Percentiles rank a stretch among this genome's conserved stretches.
These are phyloP conservation scores for Epinephelus moara DNA, from an alignment of 2,113 vertebrate species.

Conservation along the genomic window DNA sequence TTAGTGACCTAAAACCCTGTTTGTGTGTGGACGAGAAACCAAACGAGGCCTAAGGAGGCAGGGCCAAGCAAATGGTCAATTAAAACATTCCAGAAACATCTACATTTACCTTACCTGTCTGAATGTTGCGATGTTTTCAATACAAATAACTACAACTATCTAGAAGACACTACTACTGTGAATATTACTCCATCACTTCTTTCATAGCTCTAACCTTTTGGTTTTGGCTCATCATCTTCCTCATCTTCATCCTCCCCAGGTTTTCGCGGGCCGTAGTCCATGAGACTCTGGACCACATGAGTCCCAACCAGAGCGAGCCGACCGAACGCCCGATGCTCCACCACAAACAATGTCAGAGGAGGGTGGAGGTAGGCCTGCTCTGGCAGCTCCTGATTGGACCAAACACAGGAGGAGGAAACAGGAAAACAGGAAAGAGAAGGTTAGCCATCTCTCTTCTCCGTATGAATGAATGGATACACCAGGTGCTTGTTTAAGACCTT, in stretches of 20 bases:
- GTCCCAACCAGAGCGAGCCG: constrained; percentile 90
- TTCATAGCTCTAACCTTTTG: constrained; percentile 69
- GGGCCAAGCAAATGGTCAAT: background rate
- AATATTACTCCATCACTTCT: background rate
- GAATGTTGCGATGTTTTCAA: background rate
- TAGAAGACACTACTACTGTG: background rate
- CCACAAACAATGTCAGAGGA: constrained; percentile 92
- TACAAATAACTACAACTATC: no score
- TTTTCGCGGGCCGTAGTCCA: constrained; percentile 87
- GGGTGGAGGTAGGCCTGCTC: constrained; percentile 94
- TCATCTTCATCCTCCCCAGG: constrained; percentile 81
- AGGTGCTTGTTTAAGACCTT: no score
- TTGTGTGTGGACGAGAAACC: no score
- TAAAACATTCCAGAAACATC: background rate
- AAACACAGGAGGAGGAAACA: constrained; percentile 3
- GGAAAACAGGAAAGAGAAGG: background rate
- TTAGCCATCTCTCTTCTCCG: background rate
- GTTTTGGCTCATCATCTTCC: constrained; percentile 79
- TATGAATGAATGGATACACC: no score
- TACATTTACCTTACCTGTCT: background rate
- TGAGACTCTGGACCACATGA: constrained; percentile 88
- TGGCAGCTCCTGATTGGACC: constrained; percentile 88
- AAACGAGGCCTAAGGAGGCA: no score
- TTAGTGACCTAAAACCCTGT: no score
- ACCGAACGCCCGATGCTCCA: constrained; percentile 91